phyloP scores from a whole-genome alignment of 2,113 vertebrate species.

The Misgurnus anguillicaudatus region DNA sequence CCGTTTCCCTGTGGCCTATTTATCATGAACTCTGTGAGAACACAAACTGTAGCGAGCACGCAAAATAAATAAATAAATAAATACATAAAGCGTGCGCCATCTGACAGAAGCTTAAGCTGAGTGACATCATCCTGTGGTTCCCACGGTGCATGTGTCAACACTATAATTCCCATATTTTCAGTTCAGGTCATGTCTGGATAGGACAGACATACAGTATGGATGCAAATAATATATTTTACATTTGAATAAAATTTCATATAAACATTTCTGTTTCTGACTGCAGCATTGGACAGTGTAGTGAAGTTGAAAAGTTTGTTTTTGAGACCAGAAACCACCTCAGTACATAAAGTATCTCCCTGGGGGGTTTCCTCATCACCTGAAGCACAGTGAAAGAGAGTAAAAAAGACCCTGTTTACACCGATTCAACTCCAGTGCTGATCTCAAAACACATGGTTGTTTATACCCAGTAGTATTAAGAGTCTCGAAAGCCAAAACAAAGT shows the following conservation, averaged over 20 bases:
- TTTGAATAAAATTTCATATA: too few species aligned
- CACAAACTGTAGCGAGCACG: slow-evolving; percentile 12
- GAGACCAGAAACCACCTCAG: not conserved
- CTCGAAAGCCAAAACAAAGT: too few species aligned
- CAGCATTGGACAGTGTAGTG: not conserved
- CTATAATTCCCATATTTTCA: not conserved
- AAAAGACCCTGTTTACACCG: too few species aligned
- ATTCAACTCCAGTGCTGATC: too few species aligned
- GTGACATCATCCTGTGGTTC: slow-evolving; percentile 8
- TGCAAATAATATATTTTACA: not conserved
- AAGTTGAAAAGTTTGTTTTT: not conserved
- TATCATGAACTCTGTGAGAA: slow-evolving; percentile 50
- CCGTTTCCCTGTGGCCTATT: slow-evolving; percentile 53
- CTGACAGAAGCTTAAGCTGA: slow-evolving; percentile 3
- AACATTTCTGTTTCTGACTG: not conserved
- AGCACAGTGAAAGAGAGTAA: too few species aligned
- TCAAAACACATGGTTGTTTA: too few species aligned
- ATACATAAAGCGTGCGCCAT: slow-evolving; percentile 32
- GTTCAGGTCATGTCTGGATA: slow-evolving; percentile 7
- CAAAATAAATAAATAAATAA: slow-evolving; percentile 35
- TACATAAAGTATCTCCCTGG: too few species aligned
- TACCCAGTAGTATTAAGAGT: too few species aligned
- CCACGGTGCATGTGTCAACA: not conserved
- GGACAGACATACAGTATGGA: not conserved
- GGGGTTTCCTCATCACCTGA: too few species aligned